A percentile compares a stretch with the other conserved stretches of the same genome.
phyloP scores from a whole-genome alignment of 92 coral and sea anemone species.

The Porites lobata region DNA sequence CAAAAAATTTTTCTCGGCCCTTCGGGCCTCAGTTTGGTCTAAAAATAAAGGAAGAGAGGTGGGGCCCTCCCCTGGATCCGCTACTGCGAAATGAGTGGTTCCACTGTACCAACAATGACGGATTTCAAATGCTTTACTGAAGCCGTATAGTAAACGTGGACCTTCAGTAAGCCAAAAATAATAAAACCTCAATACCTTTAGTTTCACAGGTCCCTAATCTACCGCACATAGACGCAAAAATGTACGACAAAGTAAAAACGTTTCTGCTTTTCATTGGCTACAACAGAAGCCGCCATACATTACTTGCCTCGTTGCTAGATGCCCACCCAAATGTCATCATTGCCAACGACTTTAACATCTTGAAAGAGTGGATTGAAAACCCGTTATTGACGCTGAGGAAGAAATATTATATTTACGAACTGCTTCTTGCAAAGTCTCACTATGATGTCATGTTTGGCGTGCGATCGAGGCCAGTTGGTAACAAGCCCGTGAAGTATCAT shows the following conservation, averaged over 20 bases:
- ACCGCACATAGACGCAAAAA: constrained; percentile 23
- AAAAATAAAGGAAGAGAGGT: too few species aligned
- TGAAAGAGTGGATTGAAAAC: constrained; percentile 38
- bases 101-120: background rate
- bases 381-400: constrained; percentile 8
- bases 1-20: too few species aligned
- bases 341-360: constrained; percentile 62
- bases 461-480: constrained; percentile 22
- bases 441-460: constrained; percentile 50
- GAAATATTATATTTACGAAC: constrained; percentile 34
- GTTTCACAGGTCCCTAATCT: constrained; percentile 2
- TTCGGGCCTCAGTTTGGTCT: too few species aligned
- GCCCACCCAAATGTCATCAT: constrained; percentile 71
- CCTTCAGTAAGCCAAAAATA: background rate
- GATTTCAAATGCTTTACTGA: background rate
- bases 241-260: constrained; percentile 29
- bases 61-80: too few species aligned
- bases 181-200: background rate
- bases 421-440: constrained; percentile 39
- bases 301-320: constrained; percentile 60
- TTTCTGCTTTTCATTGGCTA: constrained; percentile 69
- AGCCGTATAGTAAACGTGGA: too few species aligned
- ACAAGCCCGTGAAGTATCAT: background rate
- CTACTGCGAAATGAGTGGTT: too few species aligned
- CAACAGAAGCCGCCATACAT: constrained; percentile 60